Conservation (phyloP, 2,113 vertebrate genomes). For the Hippopotamus amphibius region DNA sequence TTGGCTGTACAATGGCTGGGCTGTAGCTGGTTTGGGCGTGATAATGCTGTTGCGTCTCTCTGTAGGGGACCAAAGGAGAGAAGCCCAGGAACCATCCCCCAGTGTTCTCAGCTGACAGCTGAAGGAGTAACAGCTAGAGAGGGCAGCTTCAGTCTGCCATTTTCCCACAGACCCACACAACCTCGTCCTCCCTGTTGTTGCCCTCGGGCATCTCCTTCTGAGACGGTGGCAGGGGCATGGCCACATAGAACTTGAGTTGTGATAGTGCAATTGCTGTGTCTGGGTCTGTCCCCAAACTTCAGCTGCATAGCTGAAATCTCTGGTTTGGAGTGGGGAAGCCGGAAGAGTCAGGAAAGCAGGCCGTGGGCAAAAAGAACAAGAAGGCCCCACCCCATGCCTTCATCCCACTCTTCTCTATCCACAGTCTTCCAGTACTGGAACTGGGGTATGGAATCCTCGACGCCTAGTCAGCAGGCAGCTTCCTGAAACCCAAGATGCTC, state of each 20-base stretch:
- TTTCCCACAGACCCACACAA: neutral
- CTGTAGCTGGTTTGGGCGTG: neutral
- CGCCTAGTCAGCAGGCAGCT: neutral
- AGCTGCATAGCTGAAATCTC: neutral
- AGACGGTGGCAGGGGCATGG: neutral
- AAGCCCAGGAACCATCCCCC: neutral
- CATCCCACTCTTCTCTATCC: neutral
- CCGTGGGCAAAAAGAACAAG: neutral
- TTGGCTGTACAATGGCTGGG: neutral
- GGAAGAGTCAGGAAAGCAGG: neutral
- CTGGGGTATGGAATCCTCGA: neutral
- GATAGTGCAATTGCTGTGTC: neutral
- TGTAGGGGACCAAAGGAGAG: neutral
- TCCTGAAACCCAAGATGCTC: neutral
- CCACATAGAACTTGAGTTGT: neutral
- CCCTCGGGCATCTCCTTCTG: neutral
- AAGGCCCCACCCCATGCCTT: rapidly evolving
- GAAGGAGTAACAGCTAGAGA: neutral
- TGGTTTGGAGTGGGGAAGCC: neutral
- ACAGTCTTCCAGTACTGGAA: neutral
- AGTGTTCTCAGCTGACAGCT: neutral
- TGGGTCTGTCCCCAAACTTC: neutral
- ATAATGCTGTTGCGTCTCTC: neutral
- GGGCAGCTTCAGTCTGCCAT: too few species aligned
- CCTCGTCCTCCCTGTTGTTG: rapidly evolving